Evolutionary conservation across 2,888 invertebrate genomes (phyloP), one percentile per base, ranked within the genome.

Genomic region (Octonoba sinensis): DNA sequence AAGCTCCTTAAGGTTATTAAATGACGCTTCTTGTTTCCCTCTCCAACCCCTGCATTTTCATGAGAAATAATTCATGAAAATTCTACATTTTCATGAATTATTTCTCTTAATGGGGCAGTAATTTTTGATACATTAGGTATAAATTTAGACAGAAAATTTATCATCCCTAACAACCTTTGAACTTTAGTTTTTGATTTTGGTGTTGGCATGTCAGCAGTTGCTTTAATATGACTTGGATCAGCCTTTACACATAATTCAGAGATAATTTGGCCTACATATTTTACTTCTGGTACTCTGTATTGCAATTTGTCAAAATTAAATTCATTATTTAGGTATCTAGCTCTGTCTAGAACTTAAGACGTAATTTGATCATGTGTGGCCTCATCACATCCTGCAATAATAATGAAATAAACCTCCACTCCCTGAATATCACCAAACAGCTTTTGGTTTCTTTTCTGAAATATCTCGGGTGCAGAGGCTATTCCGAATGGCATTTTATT

Each of bases 401-500:
- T 69, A 15, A 76, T 51, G 62, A 62, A 76, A 36, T 76, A 76
- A 27, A 76, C 24, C 16, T 69, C 67, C 51, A 76, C 54, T 36
- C 60, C 66, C 24, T 57, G 22, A 22, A 69, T 54, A 24, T 62
- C 60, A 3, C 69, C 62, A 60, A 62, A 62, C 12, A 59, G 0
- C 27, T 69, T 62, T 54, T 69, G 22, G 44, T 69, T 36, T 44
- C 46, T 59, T 67, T 60, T 74, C 49, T 60, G 67, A 75, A 75
- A 75, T 47, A 67, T 27, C n/a, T 67, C 47, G 12, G 76, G 51
- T 4, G 69, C 69, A 27, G 51, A 60, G 49, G 44, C 22, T 44
- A 60, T 76, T 36, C 56, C 62, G 62, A 76, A 76, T 0, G 69
- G 69, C 69, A 69, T 69, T 65, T 65, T 65, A 65, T 74, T 74